Conservation (phyloP, 2,888 invertebrate genomes). For the Cataglyphis rosenhaueri region DNA sequence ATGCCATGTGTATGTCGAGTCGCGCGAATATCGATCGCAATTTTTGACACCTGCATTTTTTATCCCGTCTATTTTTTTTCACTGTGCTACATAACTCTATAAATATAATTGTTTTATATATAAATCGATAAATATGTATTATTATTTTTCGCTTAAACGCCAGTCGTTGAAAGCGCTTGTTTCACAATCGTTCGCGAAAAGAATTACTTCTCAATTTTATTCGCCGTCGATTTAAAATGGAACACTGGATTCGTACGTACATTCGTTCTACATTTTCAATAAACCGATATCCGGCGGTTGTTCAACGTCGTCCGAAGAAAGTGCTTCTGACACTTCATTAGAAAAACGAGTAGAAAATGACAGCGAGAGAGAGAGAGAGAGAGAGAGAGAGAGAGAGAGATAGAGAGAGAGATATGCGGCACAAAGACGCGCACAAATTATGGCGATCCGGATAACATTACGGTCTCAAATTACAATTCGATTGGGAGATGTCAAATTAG, state of each 20-base stretch:
- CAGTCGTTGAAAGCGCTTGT: not conserved
- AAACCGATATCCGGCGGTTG: slow-evolving; percentile 12
- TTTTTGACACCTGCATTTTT: not conserved
- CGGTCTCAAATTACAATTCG: slow-evolving; percentile 22
- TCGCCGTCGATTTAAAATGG: not conserved
- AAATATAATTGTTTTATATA: not conserved
- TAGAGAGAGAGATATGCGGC: not conserved
- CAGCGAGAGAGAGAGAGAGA: not conserved
- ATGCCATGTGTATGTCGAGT: not conserved
- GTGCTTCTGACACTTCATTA: not conserved
- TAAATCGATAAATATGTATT: not conserved
- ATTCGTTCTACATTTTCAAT: slow-evolving; percentile 3
- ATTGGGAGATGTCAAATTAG: slow-evolving; percentile 54
- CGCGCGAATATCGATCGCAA: not conserved
- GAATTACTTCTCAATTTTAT: not conserved
- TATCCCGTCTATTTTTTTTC: not conserved
- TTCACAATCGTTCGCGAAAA: not conserved
- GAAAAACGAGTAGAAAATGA: slow-evolving; percentile 4
- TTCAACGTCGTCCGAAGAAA: slow-evolving; percentile 8
- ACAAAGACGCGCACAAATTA: slow-evolving; percentile 11
- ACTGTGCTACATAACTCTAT: not conserved
- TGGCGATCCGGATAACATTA: not conserved
- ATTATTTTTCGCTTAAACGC: not conserved
- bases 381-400: not conserved
- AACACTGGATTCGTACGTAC: not conserved